Base-by-base conservation (phyloP, 2,113 vertebrate genomes). In the Sphaerodactylus townsendi region DNA sequence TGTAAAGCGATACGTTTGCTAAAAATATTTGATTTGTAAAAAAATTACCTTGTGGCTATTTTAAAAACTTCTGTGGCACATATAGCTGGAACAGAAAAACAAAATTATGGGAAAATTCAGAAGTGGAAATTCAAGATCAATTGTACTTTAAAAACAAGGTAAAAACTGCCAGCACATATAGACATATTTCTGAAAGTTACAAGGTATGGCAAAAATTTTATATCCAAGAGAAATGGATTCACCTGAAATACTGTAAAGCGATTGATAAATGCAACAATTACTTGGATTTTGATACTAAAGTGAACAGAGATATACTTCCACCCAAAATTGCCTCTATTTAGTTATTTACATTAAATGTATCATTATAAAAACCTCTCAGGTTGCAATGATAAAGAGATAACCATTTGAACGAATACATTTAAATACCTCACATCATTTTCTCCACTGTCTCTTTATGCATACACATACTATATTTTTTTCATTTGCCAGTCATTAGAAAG, bases 41-140 rank as follows among this genome's bases (percentile, higher is more conserved):
- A 78, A 0, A 79, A 93, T 94, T 94, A 99, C 98, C 97, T 98
- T 92, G 98, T 97, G 70, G 98, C 98, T 93, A 99, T 98, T 97
- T 99, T 99, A 95, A 99, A 99, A 92, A 99, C 98, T 92, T 99
- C 98, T 17, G 96, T 97, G 91, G 98, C 97, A 1, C 98, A 99
- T 89, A 97, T 96, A 95, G 98, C 98, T 99, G n/a, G 94, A 88
- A 72, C n/a, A 62, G 15, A 88, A 59, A 53, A 88, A 90, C 41
- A 73, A 25, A 84, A 25, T 62, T 78, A 71, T 13, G 50, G 50
- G n/a, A 65, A 74, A 37, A 73, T 25, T n/a, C 37, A 35, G 46
- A 30, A 46, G 10, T 10, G 11, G 15, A 71, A 78, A 35, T 1
- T 78, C 28, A 25, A 50, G 14, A 64, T 74, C 59, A 73, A 65